Evolutionary conservation across 2,113 vertebrate species (phyloP).

Genomic region (Falcunculus frontatus): DNA sequence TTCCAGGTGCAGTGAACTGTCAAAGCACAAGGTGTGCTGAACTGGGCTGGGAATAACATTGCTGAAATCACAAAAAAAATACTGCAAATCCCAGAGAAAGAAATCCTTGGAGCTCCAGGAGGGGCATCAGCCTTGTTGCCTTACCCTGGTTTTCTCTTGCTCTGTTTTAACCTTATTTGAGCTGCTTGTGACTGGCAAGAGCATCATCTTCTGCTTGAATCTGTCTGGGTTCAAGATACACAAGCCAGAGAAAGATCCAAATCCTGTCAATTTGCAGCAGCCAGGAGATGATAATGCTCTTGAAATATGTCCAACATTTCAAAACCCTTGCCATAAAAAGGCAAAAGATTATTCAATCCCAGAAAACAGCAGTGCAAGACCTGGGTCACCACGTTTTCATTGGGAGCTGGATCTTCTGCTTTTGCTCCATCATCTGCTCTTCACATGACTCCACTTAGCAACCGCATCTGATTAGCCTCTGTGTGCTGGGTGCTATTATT

Average conservation of each 20-base stretch:
- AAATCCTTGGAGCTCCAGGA: not conserved
- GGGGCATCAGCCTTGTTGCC: not conserved
- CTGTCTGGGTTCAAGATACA: not conserved
- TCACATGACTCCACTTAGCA: constrained; percentile 9
- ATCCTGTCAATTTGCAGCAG: constrained; percentile 1
- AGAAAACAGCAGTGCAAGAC: not conserved
- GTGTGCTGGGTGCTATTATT: not conserved
- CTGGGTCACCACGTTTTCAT: not conserved
- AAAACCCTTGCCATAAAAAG: not conserved
- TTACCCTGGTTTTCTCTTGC: not conserved
- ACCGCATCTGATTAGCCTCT: not conserved
- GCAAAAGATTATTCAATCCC: not conserved
- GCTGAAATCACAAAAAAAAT: constrained; percentile 13
- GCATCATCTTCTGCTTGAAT: not conserved
- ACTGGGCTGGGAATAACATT: not conserved
- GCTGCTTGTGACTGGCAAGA: not conserved
- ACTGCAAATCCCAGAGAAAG: not conserved
- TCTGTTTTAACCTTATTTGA: not conserved
- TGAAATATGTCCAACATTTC: not conserved
- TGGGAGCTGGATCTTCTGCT: not conserved
- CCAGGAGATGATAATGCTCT: not conserved
- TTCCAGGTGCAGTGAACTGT: constrained; percentile 41
- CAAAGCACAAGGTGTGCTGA: constrained; percentile 27
- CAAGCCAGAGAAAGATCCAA: constrained; percentile 3
- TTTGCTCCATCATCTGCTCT: not conserved